These are phyloP conservation scores for Heliconius congener DNA, from an alignment of 1,140 invertebrate genomes.

Conservation along the genomic window DNA sequence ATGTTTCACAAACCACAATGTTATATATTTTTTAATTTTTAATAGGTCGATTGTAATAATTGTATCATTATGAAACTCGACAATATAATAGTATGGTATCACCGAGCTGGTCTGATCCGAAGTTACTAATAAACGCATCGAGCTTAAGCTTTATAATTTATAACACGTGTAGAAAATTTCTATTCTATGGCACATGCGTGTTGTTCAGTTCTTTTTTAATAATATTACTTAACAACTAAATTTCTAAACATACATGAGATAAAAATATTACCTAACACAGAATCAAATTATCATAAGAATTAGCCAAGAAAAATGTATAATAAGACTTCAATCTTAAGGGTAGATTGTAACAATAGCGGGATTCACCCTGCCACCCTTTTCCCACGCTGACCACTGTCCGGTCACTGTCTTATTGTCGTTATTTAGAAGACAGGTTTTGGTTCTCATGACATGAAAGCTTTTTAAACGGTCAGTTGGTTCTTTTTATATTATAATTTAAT, in stretches of 20 bases:
- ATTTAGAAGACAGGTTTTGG: conserved; percentile 58
- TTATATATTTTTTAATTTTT: too few species aligned
- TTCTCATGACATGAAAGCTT: conserved; percentile 46
- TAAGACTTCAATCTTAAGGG: not conserved
- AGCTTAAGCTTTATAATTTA: too few species aligned
- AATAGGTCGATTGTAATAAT: too few species aligned
- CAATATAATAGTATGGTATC: too few species aligned
- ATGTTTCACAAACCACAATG: too few species aligned
- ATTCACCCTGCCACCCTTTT: conserved; percentile 35
- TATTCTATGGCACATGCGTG: too few species aligned
- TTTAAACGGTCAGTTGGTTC: not conserved
- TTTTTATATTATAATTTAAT: not conserved
- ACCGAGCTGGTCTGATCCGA: too few species aligned
- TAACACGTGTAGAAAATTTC: too few species aligned
- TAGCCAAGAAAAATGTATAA: not conserved
- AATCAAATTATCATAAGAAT: not conserved
- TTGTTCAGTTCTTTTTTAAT: not conserved
- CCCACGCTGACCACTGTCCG: conserved; percentile 55
- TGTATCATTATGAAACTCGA: too few species aligned
- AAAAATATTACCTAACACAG: not conserved
- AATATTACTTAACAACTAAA: not conserved
- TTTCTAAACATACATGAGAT: too few species aligned
- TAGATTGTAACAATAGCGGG: not conserved
- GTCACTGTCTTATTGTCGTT: conserved; percentile 51
- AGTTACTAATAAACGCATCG: too few species aligned